A percentile compares a stretch with the other conserved stretches of the same genome.
Conservation (phyloP, 2,113 vertebrate genomes). For the Ciconia boyciana region DNA sequence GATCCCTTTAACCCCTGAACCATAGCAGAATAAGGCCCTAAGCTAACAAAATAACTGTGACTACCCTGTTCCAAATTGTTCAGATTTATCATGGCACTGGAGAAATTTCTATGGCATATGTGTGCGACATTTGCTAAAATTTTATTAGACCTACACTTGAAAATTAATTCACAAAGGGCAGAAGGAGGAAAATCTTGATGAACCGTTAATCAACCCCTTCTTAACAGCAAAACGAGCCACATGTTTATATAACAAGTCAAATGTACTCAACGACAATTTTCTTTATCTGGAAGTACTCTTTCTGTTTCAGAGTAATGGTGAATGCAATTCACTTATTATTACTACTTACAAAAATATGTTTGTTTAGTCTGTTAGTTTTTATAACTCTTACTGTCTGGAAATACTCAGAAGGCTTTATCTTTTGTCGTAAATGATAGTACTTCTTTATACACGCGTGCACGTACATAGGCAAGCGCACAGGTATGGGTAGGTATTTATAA, state of each 20-base stretch:
- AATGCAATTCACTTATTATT: not conserved
- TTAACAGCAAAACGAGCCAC: not conserved
- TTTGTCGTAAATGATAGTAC: no score
- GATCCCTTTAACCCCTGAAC: conserved; percentile 47
- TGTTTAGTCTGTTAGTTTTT: not conserved
- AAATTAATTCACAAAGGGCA: conserved; percentile 6
- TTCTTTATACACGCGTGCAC: fast-evolving
- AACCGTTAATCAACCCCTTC: not conserved
- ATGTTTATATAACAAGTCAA: not conserved
- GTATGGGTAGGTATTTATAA: not conserved
- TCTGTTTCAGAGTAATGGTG: not conserved
- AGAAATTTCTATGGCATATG: not conserved
- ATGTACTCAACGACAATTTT: not conserved
- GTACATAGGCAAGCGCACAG: fast-evolving
- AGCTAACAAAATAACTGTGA: not conserved
- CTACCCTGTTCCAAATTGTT: not conserved
- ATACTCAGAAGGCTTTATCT: not conserved
- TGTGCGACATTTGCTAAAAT: not conserved
- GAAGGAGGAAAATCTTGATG: not conserved
- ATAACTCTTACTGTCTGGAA: not conserved
- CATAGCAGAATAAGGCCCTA: not conserved
- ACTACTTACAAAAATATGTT: not conserved
- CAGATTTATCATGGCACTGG: not conserved
- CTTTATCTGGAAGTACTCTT: not conserved
- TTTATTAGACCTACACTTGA: not conserved